Percentiles rank a stretch among this genome's conserved stretches.
Conservation (phyloP, 2,113 vertebrate species). For the Sylvia atricapilla region DNA sequence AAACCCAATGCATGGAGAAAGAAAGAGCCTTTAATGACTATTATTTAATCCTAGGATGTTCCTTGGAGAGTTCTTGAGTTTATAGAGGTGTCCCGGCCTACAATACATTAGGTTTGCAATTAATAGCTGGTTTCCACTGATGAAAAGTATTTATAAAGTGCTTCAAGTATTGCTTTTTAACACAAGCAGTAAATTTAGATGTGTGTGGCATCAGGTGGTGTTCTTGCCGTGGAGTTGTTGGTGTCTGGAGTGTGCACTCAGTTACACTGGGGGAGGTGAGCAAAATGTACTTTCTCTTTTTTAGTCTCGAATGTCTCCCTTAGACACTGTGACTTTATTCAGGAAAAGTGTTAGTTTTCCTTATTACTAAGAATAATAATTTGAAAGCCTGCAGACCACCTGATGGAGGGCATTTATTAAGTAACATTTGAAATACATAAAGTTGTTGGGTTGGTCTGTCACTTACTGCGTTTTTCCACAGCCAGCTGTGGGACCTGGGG, state of each 20-base stretch:
- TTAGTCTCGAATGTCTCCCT: not conserved
- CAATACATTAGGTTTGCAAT: constrained; percentile 20
- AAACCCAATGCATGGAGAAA: not conserved
- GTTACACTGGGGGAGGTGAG: not conserved
- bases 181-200: not conserved
- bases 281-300: not conserved
- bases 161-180: not conserved
- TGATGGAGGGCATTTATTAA: not conserved
- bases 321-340: not conserved
- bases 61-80: constrained; percentile 33
- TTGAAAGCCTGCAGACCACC: not conserved
- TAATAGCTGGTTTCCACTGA: not conserved
- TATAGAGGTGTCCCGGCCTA: not conserved
- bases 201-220: not conserved
- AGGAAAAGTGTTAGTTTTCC: not conserved
- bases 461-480: not conserved
- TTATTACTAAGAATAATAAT: not conserved
- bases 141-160: not conserved
- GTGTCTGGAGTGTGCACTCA: not conserved
- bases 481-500: not conserved
- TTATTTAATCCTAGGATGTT: constrained; percentile 26
- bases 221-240: not conserved
- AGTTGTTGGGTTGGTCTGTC: not conserved
- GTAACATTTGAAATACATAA: not conserved
- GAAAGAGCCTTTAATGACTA: constrained; percentile 30